Evolutionary conservation across 2,888 invertebrate genomes (phyloP), one percentile per base, ranked within the genome.

Genomic region (Phytoseiulus persimilis): DNA sequence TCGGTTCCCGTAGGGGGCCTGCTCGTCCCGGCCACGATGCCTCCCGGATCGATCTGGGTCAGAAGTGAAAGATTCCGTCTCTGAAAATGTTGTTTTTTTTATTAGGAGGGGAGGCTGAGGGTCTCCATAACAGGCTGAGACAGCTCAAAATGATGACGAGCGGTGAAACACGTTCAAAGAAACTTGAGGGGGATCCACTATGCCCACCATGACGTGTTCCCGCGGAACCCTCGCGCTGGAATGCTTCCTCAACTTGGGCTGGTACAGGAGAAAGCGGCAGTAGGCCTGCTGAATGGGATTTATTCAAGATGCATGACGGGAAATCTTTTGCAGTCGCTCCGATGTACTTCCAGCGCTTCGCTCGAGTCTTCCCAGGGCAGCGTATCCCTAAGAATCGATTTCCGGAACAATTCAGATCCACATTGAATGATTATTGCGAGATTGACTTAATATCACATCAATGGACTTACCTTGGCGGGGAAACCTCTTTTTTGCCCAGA

Each of bases 401-500:
- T 14, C 18, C 18, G 65, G 28, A 11, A 65, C 1, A 14, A 3
- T 65, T 65, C 14, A 23, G 18, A 18, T 3, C 18, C 1, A 65
- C 18, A 18, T 28, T 28, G 65, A 65, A 65, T 65, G 65, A 65
- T 46, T 46, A 46, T 46, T 46, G 46, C 46, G 46, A 46, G 46
- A 6, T 46, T 46, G 46, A n/a, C n/a, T n/a, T n/a, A n/a, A n/a
- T n/a, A 46, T 46, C 46, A 46, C 28, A 23, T 14, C 28, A 28
- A 28, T 18, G 65, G 1, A 33, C 87, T 2, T n/a, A 87, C 87
- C 87, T 87, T 87, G 87, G 6, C 87, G 32, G 0, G 87, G 87
- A 39, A 87, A 87, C 33, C 87, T 33, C 31, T 87, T 87, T 23
- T 87, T 87, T 0, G 87, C 87, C 87, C 87, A 87, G n/a, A 87